A percentile compares a stretch with the other conserved stretches of the same genome.
phyloP scores from a whole-genome alignment of 2,888 invertebrate species.

The Chrysolina haemoptera region DNA sequence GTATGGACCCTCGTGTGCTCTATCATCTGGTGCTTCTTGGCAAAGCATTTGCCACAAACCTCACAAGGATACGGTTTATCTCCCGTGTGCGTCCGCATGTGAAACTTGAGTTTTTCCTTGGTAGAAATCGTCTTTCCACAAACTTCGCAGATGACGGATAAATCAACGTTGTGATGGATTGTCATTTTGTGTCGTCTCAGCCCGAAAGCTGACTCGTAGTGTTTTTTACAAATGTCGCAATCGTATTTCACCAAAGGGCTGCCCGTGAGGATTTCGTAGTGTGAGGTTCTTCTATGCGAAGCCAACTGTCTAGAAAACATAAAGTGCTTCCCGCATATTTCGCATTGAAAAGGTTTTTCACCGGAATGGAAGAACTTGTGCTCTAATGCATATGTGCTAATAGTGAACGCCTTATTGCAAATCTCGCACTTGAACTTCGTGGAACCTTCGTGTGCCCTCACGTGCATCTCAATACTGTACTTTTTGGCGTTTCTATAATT shows the following conservation, averaged over 20 bases:
- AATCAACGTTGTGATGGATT: slow-evolving; percentile 65
- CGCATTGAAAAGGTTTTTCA: slow-evolving; percentile 71
- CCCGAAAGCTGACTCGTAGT: slow-evolving; percentile 63
- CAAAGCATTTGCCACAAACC: slow-evolving; percentile 53
- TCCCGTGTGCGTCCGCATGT: slow-evolving; percentile 60
- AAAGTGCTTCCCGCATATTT: slow-evolving; percentile 72
- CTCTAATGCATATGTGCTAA: slow-evolving; percentile 57
- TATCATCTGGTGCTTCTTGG: slow-evolving; percentile 52
- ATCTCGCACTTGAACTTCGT: slow-evolving; percentile 62
- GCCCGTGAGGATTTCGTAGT: slow-evolving; percentile 67
- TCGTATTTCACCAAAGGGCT: slow-evolving; percentile 62
- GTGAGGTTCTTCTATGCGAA: slow-evolving; percentile 67
- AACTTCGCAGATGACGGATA: slow-evolving; percentile 65
- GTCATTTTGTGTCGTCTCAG: slow-evolving; percentile 65
- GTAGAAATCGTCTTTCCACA: slow-evolving; percentile 58
- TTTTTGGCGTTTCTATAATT: slow-evolving; percentile 58
- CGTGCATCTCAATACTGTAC: slow-evolving; percentile 64
- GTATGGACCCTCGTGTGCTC: slow-evolving; percentile 59
- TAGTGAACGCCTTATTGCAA: slow-evolving; percentile 63
- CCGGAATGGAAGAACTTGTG: slow-evolving; percentile 62
- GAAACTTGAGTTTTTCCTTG: slow-evolving; percentile 55
- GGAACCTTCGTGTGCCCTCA: slow-evolving; percentile 67
- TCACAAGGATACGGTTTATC: slow-evolving; percentile 59
- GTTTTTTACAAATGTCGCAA: slow-evolving; percentile 71
- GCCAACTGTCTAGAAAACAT: slow-evolving; percentile 70